Conservation (phyloP, 2,888 invertebrate genomes). For the Blera fallax region DNA sequence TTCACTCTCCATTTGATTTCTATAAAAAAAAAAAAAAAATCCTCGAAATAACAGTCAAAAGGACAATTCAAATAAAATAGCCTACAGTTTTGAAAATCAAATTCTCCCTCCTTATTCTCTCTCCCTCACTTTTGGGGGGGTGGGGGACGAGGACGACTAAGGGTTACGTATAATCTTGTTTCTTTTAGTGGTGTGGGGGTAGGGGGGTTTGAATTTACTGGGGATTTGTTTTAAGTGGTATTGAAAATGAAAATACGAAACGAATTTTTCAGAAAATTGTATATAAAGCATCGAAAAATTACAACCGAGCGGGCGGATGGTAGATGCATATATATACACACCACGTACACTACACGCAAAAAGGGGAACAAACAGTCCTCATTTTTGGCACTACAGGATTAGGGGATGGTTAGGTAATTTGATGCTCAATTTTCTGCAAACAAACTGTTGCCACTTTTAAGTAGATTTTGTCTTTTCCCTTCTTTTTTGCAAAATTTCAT, state of each 20-base stretch:
- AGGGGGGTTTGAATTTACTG: background rate
- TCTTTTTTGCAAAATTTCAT: background rate
- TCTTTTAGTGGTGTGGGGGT: no score
- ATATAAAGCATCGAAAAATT: background rate
- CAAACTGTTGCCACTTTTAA: constrained; percentile 61
- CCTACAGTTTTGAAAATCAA: background rate
- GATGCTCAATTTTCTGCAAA: constrained; percentile 32
- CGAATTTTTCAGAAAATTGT: constrained; percentile 7
- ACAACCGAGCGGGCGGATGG: no score
- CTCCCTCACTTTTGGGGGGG: background rate
- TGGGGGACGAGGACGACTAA: no score
- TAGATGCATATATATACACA: background rate
- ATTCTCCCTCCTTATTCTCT: background rate
- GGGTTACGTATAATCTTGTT: background rate
- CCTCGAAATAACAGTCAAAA: background rate
- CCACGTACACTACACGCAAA: no score
- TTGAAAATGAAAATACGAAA: background rate
- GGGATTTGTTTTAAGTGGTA: background rate
- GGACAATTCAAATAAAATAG: background rate
- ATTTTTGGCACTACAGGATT: constrained; percentile 1
- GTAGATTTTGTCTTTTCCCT: constrained; percentile 11
- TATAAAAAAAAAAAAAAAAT: no score
- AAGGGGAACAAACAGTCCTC: background rate
- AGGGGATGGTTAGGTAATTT: constrained; percentile 31
- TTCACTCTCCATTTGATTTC: no score